Evolutionary conservation across 2,888 invertebrate species (phyloP).

Genomic region (Homarus gammarus): DNA sequence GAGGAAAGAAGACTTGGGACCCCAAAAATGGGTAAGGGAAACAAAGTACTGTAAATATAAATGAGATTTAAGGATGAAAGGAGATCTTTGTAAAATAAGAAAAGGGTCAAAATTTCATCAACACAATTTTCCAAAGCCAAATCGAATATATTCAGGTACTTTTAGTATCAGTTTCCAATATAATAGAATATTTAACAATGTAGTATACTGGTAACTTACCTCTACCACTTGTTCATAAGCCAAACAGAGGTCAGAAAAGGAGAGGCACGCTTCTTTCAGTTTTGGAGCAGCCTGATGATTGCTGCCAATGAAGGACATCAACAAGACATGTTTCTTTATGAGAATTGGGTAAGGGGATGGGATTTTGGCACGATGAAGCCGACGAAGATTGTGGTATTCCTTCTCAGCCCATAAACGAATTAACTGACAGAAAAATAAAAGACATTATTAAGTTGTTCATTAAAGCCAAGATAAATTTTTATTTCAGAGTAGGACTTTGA

Average conservation of each 20-base stretch:
- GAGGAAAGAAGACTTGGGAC: too few relatives aligned
- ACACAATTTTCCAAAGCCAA: not conserved
- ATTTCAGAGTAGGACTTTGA: too few relatives aligned
- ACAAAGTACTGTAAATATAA: too few relatives aligned
- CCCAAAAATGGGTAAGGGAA: too few relatives aligned
- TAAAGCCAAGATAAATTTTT: too few relatives aligned
- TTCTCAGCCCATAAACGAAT: slow-evolving; percentile 84
- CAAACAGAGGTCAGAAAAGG: slow-evolving; percentile 78
- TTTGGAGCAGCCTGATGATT: slow-evolving; percentile 81
- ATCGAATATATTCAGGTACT: too few relatives aligned
- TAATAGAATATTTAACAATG: too few relatives aligned
- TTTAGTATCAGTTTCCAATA: not conserved
- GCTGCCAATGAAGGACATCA: slow-evolving; percentile 83
- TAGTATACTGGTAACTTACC: slow-evolving; percentile 76
- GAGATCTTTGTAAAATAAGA: not conserved
- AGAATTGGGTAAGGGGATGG: slow-evolving; percentile 81
- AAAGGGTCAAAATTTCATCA: not conserved
- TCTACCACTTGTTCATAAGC: slow-evolving; percentile 81
- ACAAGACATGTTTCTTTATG: slow-evolving; percentile 82
- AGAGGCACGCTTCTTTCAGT: slow-evolving; percentile 81
- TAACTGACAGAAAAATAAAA: slow-evolving; percentile 32
- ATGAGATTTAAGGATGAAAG: too few relatives aligned
- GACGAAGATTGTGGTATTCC: slow-evolving; percentile 82
- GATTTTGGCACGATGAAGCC: slow-evolving; percentile 80
- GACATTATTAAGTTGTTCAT: too few relatives aligned